Conservation (phyloP, 2,888 invertebrate genomes). For the Tetheella fluctuosa region DNA sequence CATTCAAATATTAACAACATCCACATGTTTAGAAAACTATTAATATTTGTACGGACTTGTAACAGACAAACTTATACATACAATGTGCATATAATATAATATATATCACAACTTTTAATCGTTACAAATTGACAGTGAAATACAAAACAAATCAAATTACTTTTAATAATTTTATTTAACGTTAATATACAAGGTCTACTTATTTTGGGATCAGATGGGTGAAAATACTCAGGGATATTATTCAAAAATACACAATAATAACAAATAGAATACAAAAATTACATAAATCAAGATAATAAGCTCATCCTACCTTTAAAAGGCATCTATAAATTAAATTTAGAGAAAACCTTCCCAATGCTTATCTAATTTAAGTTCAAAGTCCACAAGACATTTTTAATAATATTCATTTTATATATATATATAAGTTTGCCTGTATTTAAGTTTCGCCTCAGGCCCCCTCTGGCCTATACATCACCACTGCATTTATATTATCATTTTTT, state of each 20-base stretch:
- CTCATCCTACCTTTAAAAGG: too few relatives aligned
- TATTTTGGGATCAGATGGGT: not conserved
- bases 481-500: not conserved
- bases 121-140: not conserved
- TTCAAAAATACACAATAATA: too few relatives aligned
- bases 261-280: not conserved
- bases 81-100: not conserved
- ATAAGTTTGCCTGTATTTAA: conserved; percentile 5
- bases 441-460: not conserved
- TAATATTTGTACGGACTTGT: not conserved
- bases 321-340: too few relatives aligned
- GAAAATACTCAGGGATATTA: too few relatives aligned
- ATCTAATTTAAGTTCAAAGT: not conserved
- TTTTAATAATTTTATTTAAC: not conserved
- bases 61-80: not conserved
- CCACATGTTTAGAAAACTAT: not conserved
- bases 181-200: not conserved
- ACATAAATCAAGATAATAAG: too few relatives aligned
- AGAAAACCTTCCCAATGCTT: not conserved
- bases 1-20: not conserved
- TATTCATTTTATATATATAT: not conserved
- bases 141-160: not conserved
- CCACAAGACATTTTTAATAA: not conserved
- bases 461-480: not conserved
- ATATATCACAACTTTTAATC: not conserved